Conservation (phyloP, 1,140 invertebrate species). For the Stratiolaelaps scimitus region DNA sequence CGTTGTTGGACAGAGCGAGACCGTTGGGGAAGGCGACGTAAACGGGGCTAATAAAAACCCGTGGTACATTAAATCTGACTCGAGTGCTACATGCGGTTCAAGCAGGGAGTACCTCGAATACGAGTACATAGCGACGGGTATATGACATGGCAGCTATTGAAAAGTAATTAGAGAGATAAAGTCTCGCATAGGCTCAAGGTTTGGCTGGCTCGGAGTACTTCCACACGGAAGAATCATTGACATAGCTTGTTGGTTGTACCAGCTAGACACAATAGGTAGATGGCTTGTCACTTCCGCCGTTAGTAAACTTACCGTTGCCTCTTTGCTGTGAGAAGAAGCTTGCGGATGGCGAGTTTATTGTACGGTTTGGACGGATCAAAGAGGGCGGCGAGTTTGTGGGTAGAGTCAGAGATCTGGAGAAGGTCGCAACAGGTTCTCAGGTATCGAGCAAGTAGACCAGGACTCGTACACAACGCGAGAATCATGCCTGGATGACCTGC, state of each 20-base stretch:
- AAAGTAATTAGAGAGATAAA: no score
- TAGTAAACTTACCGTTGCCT: slow-evolving; percentile 7
- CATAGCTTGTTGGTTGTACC: not conserved
- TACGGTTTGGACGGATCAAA: slow-evolving; percentile 40
- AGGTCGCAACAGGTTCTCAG: slow-evolving; percentile 24
- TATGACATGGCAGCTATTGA: no score
- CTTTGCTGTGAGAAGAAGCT: slow-evolving; percentile 9
- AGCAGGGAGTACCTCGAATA: no score
- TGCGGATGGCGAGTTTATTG: slow-evolving; percentile 33
- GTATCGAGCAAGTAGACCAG: not conserved
- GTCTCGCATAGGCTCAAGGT: no score
- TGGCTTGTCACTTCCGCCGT: no score
- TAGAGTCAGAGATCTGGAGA: slow-evolving; percentile 24
- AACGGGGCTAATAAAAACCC: no score
- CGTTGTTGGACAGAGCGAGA: no score
- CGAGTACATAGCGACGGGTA: no score
- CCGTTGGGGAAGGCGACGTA: no score
- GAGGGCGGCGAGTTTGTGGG: slow-evolving; percentile 31
- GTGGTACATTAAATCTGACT: no score
- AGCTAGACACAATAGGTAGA: not conserved
- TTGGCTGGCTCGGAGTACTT: not conserved
- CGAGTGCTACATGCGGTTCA: no score
- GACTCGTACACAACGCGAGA: not conserved
- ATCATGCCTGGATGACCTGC: slow-evolving; percentile 3
- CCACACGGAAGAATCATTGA: not conserved